Conservation (phyloP, 2,113 vertebrate genomes). For the Capricornis sumatraensis region DNA sequence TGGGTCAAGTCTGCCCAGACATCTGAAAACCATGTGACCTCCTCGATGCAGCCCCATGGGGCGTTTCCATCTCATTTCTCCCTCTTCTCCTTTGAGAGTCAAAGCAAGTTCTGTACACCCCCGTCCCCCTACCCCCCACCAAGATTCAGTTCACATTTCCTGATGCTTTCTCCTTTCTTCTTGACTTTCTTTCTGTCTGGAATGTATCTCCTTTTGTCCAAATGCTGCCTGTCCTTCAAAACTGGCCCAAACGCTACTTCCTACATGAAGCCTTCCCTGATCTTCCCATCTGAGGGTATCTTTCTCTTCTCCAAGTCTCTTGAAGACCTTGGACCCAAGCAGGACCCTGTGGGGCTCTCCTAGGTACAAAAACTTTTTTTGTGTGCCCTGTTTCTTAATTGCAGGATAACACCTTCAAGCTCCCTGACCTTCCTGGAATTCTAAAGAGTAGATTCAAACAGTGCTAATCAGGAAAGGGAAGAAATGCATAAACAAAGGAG, state of each 20-base stretch:
- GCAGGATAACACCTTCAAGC: not conserved
- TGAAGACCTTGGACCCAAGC: not conserved
- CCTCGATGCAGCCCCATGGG: accelerated
- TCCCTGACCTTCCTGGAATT: not conserved
- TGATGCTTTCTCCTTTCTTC: not conserved
- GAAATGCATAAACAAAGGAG: not conserved
- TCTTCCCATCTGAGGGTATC: not conserved
- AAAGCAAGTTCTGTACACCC: not conserved
- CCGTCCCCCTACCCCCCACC: accelerated
- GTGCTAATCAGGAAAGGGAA: not conserved
- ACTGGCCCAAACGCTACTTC: not conserved
- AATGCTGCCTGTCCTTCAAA: not conserved
- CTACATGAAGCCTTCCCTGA: not conserved
- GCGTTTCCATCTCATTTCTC: too few relatives aligned
- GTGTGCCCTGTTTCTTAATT: not conserved
- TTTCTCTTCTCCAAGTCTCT: not conserved
- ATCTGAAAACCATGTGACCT: not conserved
- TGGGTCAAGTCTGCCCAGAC: not conserved
- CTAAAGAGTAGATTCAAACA: not conserved
- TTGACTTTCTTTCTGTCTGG: not conserved
- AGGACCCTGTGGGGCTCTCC: not conserved
- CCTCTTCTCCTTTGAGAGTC: not conserved
- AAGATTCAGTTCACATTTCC: not conserved
- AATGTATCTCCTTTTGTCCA: not conserved
- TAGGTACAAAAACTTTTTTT: not conserved